Base-by-base conservation (phyloP, 2,797 vertebrate species). In the Sebastes minor region DNA sequence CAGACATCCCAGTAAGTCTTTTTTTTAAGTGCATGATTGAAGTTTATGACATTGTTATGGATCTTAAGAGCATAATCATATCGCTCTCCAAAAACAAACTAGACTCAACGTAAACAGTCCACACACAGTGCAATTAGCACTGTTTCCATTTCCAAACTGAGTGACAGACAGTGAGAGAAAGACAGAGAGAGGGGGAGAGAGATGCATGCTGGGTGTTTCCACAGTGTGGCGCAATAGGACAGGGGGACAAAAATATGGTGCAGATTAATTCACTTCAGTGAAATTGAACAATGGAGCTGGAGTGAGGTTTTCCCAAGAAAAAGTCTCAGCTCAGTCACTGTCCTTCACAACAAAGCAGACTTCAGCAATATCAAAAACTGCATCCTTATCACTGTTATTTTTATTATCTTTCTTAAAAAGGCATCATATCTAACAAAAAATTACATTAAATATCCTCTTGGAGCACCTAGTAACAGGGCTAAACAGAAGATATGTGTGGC, bases 141-240 rank as follows among this genome's bases (percentile, higher is more conserved):
- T 1, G 53, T 56, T 78, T 77, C 53, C 20, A 35, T 84, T 64
- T 79, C 74, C 74, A 81, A 55, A 80, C 30, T 35, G 8, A 28
- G n/a, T 67, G n/a, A 46, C 16, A 49, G 25, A 42, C 13, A 42
- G 38, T 42, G 11, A 88, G 76, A 87, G 82, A 27, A 38, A 38
- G 12, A 38, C 3, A 75, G 12, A 33, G 78, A 83, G 83, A 59
- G 16, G 22, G 16, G n/a, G n/a, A 73, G 23, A 49, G 4, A 23
- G 14, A 35, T 52, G 11, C 80, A 35, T 52, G n/a, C 80, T 30
- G 33, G 3, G 30, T 46, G 5, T 56, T 62, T 88, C 96, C 95
- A 93, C 95, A 76, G 92, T 89, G 96, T 93, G 96, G 96, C 96
- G 96, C 96, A 95, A 94, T 94, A 93, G 95, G 85, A 93, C 87